These are phyloP conservation scores for Bilobella aurantiaca DNA, from an alignment of 1,140 invertebrate genomes.

Conservation along the genomic window DNA sequence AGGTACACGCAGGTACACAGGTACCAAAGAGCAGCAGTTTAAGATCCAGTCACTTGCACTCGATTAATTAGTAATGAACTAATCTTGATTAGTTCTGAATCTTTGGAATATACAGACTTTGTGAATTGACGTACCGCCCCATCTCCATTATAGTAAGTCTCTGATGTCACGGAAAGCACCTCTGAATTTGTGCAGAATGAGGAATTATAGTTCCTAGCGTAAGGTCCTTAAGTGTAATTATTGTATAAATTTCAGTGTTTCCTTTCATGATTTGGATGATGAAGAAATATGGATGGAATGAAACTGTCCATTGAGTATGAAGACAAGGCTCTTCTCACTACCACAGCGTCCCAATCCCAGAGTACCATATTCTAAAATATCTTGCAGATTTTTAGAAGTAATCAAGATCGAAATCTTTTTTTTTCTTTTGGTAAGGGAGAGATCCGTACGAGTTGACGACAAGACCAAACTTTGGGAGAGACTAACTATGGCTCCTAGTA, in stretches of 20 bases:
- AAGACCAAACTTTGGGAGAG: no score
- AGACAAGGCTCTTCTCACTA: no score
- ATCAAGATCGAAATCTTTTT: no score
- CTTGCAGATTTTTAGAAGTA: no score
- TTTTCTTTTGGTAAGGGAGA: no score
- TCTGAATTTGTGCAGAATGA: background rate
- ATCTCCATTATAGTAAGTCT: background rate
- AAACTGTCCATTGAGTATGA: constrained; percentile 7
- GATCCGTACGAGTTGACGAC: no score
- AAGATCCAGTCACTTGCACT: no score
- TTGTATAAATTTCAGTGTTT: constrained; percentile 3
- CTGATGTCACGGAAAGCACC: constrained; percentile 6
- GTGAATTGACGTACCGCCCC: background rate
- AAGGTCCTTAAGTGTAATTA: no score
- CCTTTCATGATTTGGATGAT: background rate
- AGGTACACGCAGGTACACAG: background rate
- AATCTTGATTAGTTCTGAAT: background rate
- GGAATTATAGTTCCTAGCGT: background rate
- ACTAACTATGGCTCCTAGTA: no score
- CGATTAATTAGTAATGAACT: no score
- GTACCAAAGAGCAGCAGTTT: background rate
- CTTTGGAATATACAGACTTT: background rate
- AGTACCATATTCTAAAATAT: no score
- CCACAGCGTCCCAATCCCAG: no score
- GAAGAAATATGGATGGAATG: constrained; percentile 2